Base-by-base conservation (phyloP, 2,888 invertebrate genomes). In the Lasius platythorax region DNA sequence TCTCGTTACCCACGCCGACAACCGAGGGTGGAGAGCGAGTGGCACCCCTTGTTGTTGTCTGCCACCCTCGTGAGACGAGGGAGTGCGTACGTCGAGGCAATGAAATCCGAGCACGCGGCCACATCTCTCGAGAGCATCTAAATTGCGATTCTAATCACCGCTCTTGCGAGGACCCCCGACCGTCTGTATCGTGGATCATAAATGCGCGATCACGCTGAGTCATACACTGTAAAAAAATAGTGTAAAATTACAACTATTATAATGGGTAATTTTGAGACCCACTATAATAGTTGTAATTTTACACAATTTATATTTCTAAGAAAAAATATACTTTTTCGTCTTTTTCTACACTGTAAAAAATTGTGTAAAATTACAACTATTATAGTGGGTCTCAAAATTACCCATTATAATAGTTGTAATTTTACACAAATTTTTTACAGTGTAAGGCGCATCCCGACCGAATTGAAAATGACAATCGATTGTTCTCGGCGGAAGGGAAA, bases 1-100 rank as follows among this genome's bases (percentile, higher is more conserved):
- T 93, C 93, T 93, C 91, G 93, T 93, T 93, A 93, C 91, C 78
- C 90, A 87, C 40, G 40, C 90, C 89, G 90, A 91, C 92, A 92
- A 92, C 92, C 92, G 87, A 64, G 79, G 74, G 84, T 37, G 46
- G 43, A 78, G 30, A 1, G 28, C 30, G 58, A 33, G 46, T n/a
- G 61, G 61, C 72, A 81, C 79, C 79, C 78, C 79, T 50, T 50
- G 79, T 66, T 76, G 79, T 68, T 40, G 56, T 28, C 81, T 18
- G 72, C 53, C 33, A 43, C 23, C 67, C 58, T 61, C 63, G 46
- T 18, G 68, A 28, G 30, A 50, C 43, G 64, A 74, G 64, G 89
- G 79, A 76, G 87, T 66, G 46, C 5, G 87, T 58, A 79, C 81
- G 79, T 63, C 76, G 84, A 56, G 73, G 86, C 90, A 90, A 90